Conservation (phyloP, 2,113 vertebrate species). For the Xiphorhynchus elegans region DNA sequence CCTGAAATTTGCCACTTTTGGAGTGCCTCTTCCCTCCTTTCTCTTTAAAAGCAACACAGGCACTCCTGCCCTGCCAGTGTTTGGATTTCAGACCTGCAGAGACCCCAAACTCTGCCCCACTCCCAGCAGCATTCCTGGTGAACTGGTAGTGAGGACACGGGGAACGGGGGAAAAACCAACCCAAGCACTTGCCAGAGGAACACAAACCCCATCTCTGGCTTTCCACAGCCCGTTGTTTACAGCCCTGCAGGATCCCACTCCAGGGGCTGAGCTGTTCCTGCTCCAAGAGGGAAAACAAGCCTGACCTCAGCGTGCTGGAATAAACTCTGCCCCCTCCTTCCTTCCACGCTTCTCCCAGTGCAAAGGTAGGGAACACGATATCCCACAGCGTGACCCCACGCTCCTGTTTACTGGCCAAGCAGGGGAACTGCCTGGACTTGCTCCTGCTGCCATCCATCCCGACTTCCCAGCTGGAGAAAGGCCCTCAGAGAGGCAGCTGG, state of each 20-base stretch:
- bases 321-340: not conserved
- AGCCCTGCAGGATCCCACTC: not conserved
- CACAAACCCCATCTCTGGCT: not conserved
- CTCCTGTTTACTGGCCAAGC: not conserved
- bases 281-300: constrained; percentile 15
- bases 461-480: not conserved
- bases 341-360: not conserved
- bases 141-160: not conserved
- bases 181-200: not conserved
- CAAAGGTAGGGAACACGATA: not conserved
- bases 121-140: not conserved
- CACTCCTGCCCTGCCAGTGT: no score
- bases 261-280: not conserved
- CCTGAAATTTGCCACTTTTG: accelerated
- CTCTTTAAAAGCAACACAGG: not conserved
- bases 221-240: not conserved
- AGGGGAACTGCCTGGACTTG: not conserved
- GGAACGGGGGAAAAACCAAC: not conserved
- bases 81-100: not conserved
- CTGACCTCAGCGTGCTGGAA: constrained; percentile 5
- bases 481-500: not conserved
- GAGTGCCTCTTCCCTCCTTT: not conserved
- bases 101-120: not conserved
- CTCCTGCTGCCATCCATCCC: not conserved
- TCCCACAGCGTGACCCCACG: not conserved